Conservation (phyloP, 2,797 vertebrate species). For the Artibeus lituratus region DNA sequence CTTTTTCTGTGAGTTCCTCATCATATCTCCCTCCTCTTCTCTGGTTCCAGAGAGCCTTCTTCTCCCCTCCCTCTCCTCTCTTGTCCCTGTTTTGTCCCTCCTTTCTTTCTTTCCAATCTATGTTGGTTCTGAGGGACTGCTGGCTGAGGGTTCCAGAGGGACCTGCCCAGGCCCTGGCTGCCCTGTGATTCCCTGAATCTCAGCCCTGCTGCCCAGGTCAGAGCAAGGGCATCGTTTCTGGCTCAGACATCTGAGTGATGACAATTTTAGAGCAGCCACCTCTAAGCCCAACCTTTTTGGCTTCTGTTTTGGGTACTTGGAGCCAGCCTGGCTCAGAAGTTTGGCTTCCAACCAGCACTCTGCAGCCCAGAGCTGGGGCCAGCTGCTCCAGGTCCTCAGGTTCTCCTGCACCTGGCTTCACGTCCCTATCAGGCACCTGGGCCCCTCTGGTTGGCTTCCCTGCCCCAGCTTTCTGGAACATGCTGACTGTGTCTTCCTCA, state of each 20-base stretch:
- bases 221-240: not conserved
- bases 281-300: constrained; percentile 11
- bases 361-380: not conserved
- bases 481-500: not conserved
- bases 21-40: not conserved
- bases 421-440: not conserved
- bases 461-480: not conserved
- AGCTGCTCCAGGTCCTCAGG: not conserved
- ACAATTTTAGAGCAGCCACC: constrained; percentile 25
- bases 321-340: constrained; percentile 31
- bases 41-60: not conserved
- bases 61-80: not conserved
- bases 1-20: not conserved
- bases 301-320: not conserved
- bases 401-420: not conserved
- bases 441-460: not conserved
- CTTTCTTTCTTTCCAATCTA: not conserved
- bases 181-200: not conserved
- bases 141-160: not conserved
- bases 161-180: not conserved
- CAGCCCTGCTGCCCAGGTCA: not conserved
- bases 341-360: constrained; percentile 25
- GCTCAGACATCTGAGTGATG: not conserved
- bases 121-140: not conserved
- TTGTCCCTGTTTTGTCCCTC: not conserved